Conservation (phyloP, 2,797 vertebrate genomes). For the Pagetopsis macropterus region DNA sequence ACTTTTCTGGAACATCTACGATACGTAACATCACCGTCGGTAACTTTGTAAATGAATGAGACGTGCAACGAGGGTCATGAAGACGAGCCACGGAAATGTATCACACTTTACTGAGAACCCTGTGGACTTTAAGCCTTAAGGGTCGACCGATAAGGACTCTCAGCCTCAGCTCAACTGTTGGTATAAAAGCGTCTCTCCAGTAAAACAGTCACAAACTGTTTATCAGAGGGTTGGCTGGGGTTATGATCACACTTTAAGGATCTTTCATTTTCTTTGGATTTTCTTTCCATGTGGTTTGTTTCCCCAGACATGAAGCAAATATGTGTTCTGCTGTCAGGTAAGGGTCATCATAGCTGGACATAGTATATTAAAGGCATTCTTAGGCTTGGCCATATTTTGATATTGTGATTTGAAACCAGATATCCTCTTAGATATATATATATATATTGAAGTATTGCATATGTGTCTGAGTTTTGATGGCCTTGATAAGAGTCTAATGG, state of each 20-base stretch:
- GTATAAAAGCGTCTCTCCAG: constrained; percentile 41
- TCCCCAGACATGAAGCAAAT: constrained; percentile 68
- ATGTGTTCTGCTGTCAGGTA: constrained; percentile 74
- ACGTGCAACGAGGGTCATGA: constrained; percentile 30
- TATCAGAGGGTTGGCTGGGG: constrained; percentile 2
- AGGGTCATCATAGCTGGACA: constrained; percentile 22
- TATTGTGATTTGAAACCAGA: too few relatives aligned
- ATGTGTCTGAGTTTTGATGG: too few relatives aligned
- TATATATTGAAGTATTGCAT: too few relatives aligned
- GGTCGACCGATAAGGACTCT: constrained; percentile 57
- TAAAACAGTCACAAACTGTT: constrained; percentile 14
- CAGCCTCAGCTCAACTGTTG: constrained; percentile 2
- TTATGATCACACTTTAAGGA: constrained; percentile 7
- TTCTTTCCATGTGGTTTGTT: constrained; percentile 13
- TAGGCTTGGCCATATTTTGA: too few relatives aligned
- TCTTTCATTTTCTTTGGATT: neutral
- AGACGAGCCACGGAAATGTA: constrained; percentile 30
- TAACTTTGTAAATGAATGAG: neutral
- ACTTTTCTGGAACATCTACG: neutral
- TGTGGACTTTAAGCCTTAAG: constrained; percentile 73
- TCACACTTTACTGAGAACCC: constrained; percentile 41
- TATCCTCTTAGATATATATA: too few relatives aligned
- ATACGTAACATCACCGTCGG: neutral
- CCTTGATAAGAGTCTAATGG: too few relatives aligned
- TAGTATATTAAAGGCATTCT: neutral